Evolutionary conservation across 2,113 vertebrate species (phyloP), one percentile per base, ranked within the genome.

Genomic region (Rhadina sibilatrix): DNA sequence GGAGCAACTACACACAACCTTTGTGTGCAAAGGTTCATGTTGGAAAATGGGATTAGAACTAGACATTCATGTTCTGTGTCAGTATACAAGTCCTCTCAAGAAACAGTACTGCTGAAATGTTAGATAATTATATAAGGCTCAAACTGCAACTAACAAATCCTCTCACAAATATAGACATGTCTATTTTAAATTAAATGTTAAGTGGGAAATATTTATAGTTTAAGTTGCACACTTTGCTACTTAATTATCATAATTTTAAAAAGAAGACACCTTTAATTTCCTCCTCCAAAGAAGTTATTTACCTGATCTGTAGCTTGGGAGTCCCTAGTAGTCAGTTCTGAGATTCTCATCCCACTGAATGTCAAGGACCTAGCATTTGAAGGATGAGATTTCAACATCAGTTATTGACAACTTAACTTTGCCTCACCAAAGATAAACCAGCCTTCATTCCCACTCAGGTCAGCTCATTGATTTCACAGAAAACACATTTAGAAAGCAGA

Each of bases 371-470:
- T 35, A 38, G 59, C 70, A 72, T 66, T 86, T 93, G 83, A 92
- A 88, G 71, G 76, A 89, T 83, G 68, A 12, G 47, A 77, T 94
- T 88, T 93, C 83, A 88, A 83, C 94, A 95, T 83, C 64, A 88
- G 75, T 93, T 86, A 80, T 75, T 77, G 88, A 93, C 89, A 87
- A 95, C 88, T 90, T 93, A 72, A 95, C 85, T 96, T 87, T 77
- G 68, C 88, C 79, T 96, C 75, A 70, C 88, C 78, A 89, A 93
- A 94, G 92, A 95, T 95, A 97, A 96, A 94, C 27, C 90, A 92
- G 50, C 92, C 86, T 90, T 92, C 85, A 93, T 92, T 90, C 94
- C 95, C 90, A 96, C 96, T 93, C 92, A 94, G 92, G 92, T 97
- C 94, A 93, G 37, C 50, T 88, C 89, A 94, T 5, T 97, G 86